Conservation (phyloP, 2,113 vertebrate genomes). For the Sminthopsis crassicaudata region DNA sequence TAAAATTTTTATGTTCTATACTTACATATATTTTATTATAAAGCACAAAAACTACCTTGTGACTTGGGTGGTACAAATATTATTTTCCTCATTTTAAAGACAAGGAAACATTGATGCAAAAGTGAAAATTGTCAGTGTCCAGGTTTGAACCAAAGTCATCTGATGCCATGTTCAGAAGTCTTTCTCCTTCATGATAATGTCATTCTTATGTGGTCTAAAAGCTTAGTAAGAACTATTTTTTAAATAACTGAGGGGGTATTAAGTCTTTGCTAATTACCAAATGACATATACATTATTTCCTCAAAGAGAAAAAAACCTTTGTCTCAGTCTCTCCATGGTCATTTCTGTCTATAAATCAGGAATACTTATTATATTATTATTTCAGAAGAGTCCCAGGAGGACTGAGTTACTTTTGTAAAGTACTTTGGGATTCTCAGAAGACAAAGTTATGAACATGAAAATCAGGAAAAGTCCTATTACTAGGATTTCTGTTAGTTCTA, state of each 20-base stretch:
- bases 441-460: neutral
- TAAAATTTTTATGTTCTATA: neutral
- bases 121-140: neutral
- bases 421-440: conserved; percentile 1
- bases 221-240: neutral
- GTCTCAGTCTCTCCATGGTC: neutral
- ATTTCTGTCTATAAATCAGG: conserved; percentile 3
- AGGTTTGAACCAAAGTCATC: neutral
- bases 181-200: neutral
- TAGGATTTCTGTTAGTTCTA: neutral
- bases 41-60: neutral
- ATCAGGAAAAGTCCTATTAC: conserved; percentile 21
- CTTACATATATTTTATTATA: neutral
- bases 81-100: neutral
- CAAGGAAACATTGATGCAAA: neutral
- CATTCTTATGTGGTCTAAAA: neutral
- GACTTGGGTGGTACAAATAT: neutral
- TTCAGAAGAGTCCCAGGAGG: neutral
- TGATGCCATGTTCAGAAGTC: neutral
- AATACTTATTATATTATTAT: neutral
- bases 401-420: neutral
- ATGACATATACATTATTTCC: conserved; percentile 27
- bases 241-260: neutral
- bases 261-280: conserved; percentile 1
- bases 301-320: too few relatives aligned